phyloP scores from a whole-genome alignment of 2,888 invertebrate species.

The Microctonus hyperodae region DNA sequence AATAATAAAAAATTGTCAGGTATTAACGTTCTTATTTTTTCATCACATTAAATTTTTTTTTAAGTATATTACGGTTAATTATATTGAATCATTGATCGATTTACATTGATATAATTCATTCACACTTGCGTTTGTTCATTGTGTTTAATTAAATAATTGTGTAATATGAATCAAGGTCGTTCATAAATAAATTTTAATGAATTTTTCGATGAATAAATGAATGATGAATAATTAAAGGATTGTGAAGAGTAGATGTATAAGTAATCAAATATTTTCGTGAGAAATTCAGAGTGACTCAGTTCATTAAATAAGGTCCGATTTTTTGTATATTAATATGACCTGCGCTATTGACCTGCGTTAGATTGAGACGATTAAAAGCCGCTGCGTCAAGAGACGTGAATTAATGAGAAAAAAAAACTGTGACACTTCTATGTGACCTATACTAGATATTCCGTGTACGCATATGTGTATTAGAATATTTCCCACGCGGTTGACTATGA shows the following conservation, averaged over 20 bases:
- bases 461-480: background rate
- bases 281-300: constrained; percentile 4
- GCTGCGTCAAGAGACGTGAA: background rate
- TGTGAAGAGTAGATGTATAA: background rate
- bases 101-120: no score
- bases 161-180: no score
- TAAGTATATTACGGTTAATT: no score
- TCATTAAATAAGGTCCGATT: constrained; percentile 29
- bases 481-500: background rate
- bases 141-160: no score
- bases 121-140: no score
- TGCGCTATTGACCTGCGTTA: constrained; percentile 41
- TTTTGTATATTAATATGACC: constrained; percentile 46
- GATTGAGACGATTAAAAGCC: constrained; percentile 44
- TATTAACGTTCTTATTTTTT: no score
- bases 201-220: no score
- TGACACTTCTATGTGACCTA: background rate
- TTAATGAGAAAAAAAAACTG: background rate
- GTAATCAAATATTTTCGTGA: background rate
- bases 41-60: no score
- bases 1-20: no score
- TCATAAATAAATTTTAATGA: no score
- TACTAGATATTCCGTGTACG: background rate
- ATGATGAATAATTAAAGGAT: no score
- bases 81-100: no score